phyloP scores from a whole-genome alignment of 2,888 invertebrate genomes.

The Pachydiplax longipennis region DNA sequence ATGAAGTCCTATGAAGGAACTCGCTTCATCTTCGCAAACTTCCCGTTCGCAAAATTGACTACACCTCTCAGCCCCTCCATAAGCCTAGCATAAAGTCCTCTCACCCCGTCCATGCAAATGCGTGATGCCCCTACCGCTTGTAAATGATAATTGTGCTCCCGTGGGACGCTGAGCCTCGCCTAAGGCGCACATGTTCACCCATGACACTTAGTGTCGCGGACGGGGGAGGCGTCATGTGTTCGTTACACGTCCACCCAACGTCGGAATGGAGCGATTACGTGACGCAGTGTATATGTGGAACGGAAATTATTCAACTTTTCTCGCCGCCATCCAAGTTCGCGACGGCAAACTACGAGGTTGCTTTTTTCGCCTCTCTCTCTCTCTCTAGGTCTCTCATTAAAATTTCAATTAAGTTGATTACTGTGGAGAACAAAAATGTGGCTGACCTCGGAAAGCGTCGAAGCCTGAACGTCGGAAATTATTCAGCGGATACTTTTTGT shows the following conservation, averaged over 20 bases:
- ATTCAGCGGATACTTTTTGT: too few relatives aligned
- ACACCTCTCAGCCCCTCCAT: background rate
- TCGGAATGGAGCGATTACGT: background rate
- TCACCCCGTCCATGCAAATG: constrained; percentile 25
- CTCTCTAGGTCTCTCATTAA: too few relatives aligned
- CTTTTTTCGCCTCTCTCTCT: too few relatives aligned
- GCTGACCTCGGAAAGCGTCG: too few relatives aligned
- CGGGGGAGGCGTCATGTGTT: constrained; percentile 17
- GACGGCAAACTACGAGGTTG: too few relatives aligned
- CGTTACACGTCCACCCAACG: background rate
- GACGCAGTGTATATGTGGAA: too few relatives aligned
- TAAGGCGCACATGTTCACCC: background rate
- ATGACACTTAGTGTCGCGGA: background rate
- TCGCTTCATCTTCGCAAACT: background rate
- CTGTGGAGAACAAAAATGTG: too few relatives aligned
- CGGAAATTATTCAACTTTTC: too few relatives aligned
- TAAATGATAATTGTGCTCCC: constrained; percentile 40
- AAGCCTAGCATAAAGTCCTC: background rate
- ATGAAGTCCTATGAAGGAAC: background rate
- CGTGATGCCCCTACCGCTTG: constrained; percentile 31
- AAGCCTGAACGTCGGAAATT: too few relatives aligned
- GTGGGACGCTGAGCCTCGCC: background rate
- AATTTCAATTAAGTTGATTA: too few relatives aligned
- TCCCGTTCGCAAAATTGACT: background rate
- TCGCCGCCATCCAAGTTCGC: too few relatives aligned